Base-by-base conservation (phyloP, 2,888 invertebrate genomes). In the Drosophila kuntzei region DNA sequence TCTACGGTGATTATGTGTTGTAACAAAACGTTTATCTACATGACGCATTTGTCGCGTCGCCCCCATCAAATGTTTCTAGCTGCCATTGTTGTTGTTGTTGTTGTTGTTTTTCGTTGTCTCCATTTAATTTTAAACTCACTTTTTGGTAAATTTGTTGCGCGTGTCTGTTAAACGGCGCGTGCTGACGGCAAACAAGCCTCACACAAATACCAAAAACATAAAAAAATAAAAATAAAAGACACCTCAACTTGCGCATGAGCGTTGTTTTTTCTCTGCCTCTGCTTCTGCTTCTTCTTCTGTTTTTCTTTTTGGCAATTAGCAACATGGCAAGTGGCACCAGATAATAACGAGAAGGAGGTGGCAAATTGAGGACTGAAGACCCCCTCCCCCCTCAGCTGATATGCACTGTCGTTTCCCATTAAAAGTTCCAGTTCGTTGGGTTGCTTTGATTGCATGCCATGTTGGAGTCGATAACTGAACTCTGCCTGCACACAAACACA, bases 1-100 rank as follows among this genome's bases (percentile, higher is more conserved):
- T 64, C 71, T 62, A 60, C 76, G 64, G 68, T 80, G 76, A 80
- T 87, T 87, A 82, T 79, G 67, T 77, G 79, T 72, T 87, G 81
- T 81, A 65, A 81, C 75, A 87, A 87, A 84, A 87, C 87, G 87
- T 87, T 87, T 83, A 87, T 81, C 81, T 83, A 71, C 85, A 83
- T 76, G 62, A 65, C 70, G 71, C 74, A 62, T 47, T 66, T 53
- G 60, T 39, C 60, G 49, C 16, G 11, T 46, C 49, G 58, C 43
- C 47, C 43, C 44, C 57, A 34, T 39, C 61, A 71, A 74, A 60
- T 54, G 58, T 63, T 67, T 32, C 60, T 47, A 14, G 46, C 16
- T 36, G 9, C 20, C 11, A 9, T 44, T 18, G 43, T 44, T 60
- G 16, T 37, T 36, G 14, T 59, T 44, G 16, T 16, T 18, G 11